phyloP scores from a whole-genome alignment of 1,140 invertebrate genomes.

The Cecropterus lyciades region DNA sequence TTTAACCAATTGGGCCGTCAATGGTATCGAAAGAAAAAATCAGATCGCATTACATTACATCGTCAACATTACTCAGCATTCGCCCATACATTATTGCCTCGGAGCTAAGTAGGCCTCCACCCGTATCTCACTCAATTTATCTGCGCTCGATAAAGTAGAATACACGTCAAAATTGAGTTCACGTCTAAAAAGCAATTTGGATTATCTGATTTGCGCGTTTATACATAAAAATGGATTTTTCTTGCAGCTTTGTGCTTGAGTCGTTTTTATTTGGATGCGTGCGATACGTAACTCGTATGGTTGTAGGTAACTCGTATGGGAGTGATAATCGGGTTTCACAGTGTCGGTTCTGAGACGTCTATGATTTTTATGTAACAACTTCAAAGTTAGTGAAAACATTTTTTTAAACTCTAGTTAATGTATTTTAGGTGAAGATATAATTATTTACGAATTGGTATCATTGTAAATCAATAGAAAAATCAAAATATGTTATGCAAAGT shows the following conservation, averaged over 20 bases:
- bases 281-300: neutral
- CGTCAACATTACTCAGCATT: slow-evolving; percentile 31
- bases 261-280: slow-evolving; percentile 27
- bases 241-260: slow-evolving; percentile 35
- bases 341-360: too few species aligned
- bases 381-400: too few species aligned
- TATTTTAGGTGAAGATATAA: too few species aligned
- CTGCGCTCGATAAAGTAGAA: slow-evolving; percentile 71
- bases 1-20: slow-evolving; percentile 6
- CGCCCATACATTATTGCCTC: slow-evolving; percentile 32
- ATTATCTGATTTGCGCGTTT: slow-evolving; percentile 79
- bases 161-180: slow-evolving; percentile 81
- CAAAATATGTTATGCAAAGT: too few species aligned
- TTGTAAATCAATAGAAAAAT: too few species aligned
- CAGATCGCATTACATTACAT: slow-evolving; percentile 23
- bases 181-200: slow-evolving; percentile 80
- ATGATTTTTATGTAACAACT: too few species aligned
- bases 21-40: slow-evolving; percentile 21
- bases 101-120: slow-evolving; percentile 43
- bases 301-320: too few species aligned
- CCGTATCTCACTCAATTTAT: slow-evolving; percentile 77
- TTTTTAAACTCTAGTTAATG: too few species aligned
- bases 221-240: slow-evolving; percentile 72
- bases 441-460: too few species aligned
- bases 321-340: too few species aligned